Percentiles rank a stretch among this genome's conserved stretches.
These are phyloP conservation scores for Tychaedon coryphoeus DNA, from an alignment of 2,113 vertebrate genomes.

Conservation along the genomic window DNA sequence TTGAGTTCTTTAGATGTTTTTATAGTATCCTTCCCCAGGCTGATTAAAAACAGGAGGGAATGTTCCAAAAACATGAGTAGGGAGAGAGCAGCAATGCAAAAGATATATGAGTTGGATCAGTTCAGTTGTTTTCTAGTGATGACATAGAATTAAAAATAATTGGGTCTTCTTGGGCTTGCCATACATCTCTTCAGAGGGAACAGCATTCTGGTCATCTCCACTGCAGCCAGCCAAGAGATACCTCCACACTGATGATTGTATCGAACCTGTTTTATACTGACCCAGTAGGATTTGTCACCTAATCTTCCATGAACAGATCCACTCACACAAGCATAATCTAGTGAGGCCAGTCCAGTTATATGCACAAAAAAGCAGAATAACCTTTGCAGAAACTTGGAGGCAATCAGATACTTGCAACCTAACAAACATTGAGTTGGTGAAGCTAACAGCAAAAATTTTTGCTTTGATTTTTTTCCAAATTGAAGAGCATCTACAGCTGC, in stretches of 20 bases:
- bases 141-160: conserved; percentile 60
- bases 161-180: conserved; percentile 19
- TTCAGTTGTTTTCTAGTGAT: conserved; percentile 11
- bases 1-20: neutral
- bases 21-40: neutral
- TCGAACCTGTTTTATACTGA: conserved; percentile 29
- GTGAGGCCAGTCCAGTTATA: neutral
- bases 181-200: conserved; percentile 36
- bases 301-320: conserved; percentile 1
- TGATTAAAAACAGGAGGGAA: conserved; percentile 40
- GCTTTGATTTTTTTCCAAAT: neutral
- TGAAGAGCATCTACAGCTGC: neutral
- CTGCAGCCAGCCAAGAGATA: neutral
- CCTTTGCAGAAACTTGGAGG: neutral
- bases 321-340: conserved; percentile 4
- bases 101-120: conserved; percentile 25
- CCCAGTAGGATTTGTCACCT: conserved; percentile 34
- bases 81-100: neutral
- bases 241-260: neutral
- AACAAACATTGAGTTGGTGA: neutral
- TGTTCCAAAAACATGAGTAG: conserved; percentile 14
- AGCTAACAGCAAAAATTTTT: neutral
- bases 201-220: conserved; percentile 19
- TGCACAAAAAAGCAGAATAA: neutral
- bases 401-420: neutral